These are phyloP conservation scores for Ophraella communa DNA, from an alignment of 2,888 invertebrate species.

Conservation along the genomic window DNA sequence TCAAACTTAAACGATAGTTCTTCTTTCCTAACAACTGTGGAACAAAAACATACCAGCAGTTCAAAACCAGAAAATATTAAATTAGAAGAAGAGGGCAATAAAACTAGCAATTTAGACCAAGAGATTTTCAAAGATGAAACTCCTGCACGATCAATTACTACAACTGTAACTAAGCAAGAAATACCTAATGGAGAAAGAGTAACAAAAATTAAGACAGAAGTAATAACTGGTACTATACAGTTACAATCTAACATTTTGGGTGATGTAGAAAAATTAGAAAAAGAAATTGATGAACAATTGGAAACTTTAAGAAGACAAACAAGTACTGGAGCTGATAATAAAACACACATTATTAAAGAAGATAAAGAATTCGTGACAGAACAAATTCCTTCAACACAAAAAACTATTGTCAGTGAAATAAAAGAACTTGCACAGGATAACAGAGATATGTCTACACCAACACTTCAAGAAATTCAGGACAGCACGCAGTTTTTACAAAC, in stretches of 20 bases:
- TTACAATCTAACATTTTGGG: constrained; percentile 22
- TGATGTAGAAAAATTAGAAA: constrained; percentile 32
- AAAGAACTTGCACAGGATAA: too few relatives aligned
- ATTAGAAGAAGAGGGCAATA: too few relatives aligned
- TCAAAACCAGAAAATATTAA: too few relatives aligned
- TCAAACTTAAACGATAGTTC: neutral
- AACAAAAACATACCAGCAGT: too few relatives aligned
- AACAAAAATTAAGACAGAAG: constrained; percentile 38
- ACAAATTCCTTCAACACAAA: too few relatives aligned
- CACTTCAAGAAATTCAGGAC: constrained; percentile 26
- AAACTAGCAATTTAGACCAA: neutral
- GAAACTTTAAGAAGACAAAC: neutral
- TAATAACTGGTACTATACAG: constrained; percentile 31
- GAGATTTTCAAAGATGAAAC: constrained; percentile 21
- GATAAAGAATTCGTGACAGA: neutral
- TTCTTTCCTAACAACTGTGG: neutral
- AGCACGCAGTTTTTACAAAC: constrained; percentile 35
- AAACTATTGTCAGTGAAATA: too few relatives aligned
- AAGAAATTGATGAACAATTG: constrained; percentile 35
- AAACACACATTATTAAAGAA: neutral
- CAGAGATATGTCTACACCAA: constrained; percentile 22
- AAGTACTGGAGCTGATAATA: neutral
- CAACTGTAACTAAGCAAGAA: constrained; percentile 35
- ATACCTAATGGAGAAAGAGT: constrained; percentile 36
- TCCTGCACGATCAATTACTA: constrained; percentile 25